These are phyloP conservation scores for Leptoteleia sp. DNA, from an alignment of 1,140 invertebrate genomes.

Conservation along the genomic window DNA sequence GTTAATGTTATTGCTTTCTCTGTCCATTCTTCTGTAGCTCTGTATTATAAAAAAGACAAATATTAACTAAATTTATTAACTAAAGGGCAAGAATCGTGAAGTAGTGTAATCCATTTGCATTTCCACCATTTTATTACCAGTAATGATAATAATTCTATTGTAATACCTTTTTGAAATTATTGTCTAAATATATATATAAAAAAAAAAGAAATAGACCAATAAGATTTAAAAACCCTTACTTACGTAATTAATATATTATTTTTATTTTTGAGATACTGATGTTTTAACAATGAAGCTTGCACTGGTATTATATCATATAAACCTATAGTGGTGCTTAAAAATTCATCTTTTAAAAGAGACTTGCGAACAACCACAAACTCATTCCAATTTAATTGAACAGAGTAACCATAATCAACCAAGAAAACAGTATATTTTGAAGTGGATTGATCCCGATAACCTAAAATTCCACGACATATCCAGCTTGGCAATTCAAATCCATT, in stretches of 20 bases:
- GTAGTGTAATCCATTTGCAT: too few relatives aligned
- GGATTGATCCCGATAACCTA: slow-evolving; percentile 27
- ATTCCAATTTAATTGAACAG: slow-evolving; percentile 47
- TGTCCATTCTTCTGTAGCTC: slow-evolving; percentile 64
- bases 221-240: too few relatives aligned
- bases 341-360: slow-evolving; percentile 48
- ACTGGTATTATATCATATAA: slow-evolving; percentile 71
- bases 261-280: not conserved
- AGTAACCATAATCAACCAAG: slow-evolving; percentile 72
- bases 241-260: too few relatives aligned
- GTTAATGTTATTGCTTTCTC: slow-evolving; percentile 60
- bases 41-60: not conserved
- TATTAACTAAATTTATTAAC: too few relatives aligned
- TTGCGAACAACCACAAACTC: slow-evolving; percentile 58
- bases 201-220: too few relatives aligned
- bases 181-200: too few relatives aligned
- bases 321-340: slow-evolving; percentile 68
- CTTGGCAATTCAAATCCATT: slow-evolving; percentile 59
- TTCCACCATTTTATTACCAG: too few relatives aligned
- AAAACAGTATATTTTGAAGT: slow-evolving; percentile 67
- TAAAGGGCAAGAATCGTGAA: too few relatives aligned
- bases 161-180: too few relatives aligned
- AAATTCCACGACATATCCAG: slow-evolving; percentile 69
- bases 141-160: too few relatives aligned
- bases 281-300: slow-evolving; percentile 13